These are phyloP conservation scores for Pangasianodon hypophthalmus DNA, from an alignment of 2,113 vertebrate species.

Conservation along the genomic window DNA sequence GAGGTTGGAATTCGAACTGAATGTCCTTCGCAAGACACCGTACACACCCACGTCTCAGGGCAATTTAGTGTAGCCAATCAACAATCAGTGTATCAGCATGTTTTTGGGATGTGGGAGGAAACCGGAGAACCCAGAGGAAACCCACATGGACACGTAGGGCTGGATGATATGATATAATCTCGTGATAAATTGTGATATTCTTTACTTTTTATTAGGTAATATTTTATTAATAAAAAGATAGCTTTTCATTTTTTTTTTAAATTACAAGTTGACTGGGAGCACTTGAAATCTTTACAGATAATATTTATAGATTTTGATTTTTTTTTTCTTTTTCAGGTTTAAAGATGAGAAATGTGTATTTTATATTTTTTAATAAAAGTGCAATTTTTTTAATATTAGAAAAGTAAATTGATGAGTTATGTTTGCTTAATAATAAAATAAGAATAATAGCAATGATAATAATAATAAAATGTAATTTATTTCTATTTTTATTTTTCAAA, in stretches of 20 bases:
- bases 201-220: not conserved
- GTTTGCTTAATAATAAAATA: no score
- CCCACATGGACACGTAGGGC: not conserved
- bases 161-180: not conserved
- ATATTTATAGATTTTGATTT: no score
- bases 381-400: not conserved
- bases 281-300: no score
- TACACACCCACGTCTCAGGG: not conserved
- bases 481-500: not conserved
- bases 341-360: no score
- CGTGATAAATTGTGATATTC: not conserved
- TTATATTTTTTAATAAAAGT: no score
- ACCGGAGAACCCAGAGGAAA: not conserved
- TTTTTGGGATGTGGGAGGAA: not conserved
- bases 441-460: no score
- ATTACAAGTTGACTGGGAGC: not conserved
- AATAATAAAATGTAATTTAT: not conserved
- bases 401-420: not conserved
- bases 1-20: not conserved
- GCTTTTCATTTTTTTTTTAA: no score
- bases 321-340: no score
- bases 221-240: not conserved
- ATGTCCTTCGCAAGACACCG: not conserved
- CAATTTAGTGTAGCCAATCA: not conserved
- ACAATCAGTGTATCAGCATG: not conserved